Percentiles rank a stretch among this genome's conserved stretches.
Evolutionary conservation across 2,113 vertebrate genomes (phyloP).

Genomic region (Halichoerus grypus): DNA sequence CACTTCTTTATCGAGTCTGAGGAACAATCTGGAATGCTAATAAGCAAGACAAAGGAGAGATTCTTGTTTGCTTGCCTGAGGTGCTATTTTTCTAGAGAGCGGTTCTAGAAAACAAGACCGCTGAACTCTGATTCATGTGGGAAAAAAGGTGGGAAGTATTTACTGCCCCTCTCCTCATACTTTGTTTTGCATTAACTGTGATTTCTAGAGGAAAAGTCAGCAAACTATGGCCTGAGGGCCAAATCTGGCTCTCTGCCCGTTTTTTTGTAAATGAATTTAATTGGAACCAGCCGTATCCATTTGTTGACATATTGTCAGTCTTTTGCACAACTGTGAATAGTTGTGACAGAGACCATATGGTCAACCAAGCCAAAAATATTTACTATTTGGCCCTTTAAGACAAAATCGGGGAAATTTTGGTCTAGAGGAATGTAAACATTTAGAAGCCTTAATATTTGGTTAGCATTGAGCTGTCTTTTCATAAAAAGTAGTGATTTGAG

Average conservation of each 20-base stretch:
- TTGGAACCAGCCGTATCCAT: not conserved
- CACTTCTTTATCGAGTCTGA: not conserved
- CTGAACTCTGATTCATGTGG: not conserved
- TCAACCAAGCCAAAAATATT: not conserved
- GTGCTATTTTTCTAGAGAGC: not conserved
- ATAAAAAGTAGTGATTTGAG: not conserved
- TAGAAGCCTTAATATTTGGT: slow-evolving; percentile 18
- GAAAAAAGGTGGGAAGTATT: not conserved
- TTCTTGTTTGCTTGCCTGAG: not conserved
- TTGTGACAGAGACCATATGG: not conserved
- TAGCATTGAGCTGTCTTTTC: slow-evolving; percentile 18
- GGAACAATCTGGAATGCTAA: not conserved
- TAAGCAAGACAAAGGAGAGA: not conserved
- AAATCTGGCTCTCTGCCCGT: not conserved
- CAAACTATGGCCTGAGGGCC: not conserved
- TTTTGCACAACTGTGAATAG: not conserved
- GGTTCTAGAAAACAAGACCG: not conserved
- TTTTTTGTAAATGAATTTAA: slow-evolving; percentile 34
- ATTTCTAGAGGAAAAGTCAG: not conserved
- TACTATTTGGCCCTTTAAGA: slow-evolving; percentile 8
- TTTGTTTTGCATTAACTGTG: not conserved
- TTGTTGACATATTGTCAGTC: not conserved
- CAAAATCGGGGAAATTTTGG: not conserved
- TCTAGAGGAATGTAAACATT: not conserved
- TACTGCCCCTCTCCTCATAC: not conserved